Percentiles rank a stretch among this genome's conserved stretches.
Evolutionary conservation across 2,113 vertebrate genomes (phyloP).

Genomic region (Solea solea): DNA sequence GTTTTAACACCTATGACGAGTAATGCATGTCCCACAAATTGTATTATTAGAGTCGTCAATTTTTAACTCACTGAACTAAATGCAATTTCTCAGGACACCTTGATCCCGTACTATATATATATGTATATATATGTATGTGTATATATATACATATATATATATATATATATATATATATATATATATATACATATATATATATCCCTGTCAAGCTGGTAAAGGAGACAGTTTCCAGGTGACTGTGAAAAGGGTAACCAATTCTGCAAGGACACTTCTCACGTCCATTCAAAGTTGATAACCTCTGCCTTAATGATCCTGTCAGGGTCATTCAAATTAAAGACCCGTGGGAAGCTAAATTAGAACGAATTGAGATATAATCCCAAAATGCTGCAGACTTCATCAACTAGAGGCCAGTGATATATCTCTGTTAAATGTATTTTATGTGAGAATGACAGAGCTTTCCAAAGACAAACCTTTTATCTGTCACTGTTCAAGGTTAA

Average conservation of each 20-base stretch:
- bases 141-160: too few relatives aligned
- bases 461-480: slow-evolving; percentile 84
- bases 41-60: too few relatives aligned
- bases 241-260: slow-evolving; percentile 47
- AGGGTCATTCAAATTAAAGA: slow-evolving; percentile 79
- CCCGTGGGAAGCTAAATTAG: slow-evolving; percentile 75
- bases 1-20: too few relatives aligned
- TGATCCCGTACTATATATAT: too few relatives aligned
- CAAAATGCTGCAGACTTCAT: slow-evolving; percentile 75
- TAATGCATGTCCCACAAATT: too few relatives aligned
- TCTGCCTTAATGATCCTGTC: slow-evolving; percentile 73
- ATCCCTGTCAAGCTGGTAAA: too few relatives aligned
- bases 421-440: slow-evolving; percentile 80
- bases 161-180: too few relatives aligned
- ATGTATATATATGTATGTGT: too few relatives aligned
- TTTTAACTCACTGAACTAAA: too few relatives aligned
- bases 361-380: slow-evolving; percentile 80
- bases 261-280: slow-evolving; percentile 57
- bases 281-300: slow-evolving; percentile 70
- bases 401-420: slow-evolving; percentile 66
- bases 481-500: slow-evolving; percentile 81
- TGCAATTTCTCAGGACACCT: too few relatives aligned
- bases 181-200: too few relatives aligned
- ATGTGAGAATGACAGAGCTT: slow-evolving; percentile 67
- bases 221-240: slow-evolving; percentile 1